phyloP scores from a whole-genome alignment of 2,797 vertebrate genomes.

The Sylvia borin region DNA sequence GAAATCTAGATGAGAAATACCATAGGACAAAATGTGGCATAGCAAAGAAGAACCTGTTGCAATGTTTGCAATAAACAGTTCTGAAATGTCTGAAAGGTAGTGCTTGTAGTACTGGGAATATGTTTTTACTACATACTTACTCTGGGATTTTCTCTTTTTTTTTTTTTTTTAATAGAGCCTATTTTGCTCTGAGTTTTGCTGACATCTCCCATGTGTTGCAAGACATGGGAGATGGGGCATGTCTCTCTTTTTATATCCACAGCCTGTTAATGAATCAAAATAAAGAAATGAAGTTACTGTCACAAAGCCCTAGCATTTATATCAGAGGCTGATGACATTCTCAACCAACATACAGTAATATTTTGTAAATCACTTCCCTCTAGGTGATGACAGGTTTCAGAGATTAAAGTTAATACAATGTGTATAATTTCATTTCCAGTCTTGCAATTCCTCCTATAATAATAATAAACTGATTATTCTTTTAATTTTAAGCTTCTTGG shows the following conservation, averaged over 20 bases:
- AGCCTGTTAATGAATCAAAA: background rate
- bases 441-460: background rate
- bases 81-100: background rate
- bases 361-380: background rate
- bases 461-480: background rate
- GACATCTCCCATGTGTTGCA: background rate
- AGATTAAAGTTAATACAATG: background rate
- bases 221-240: background rate
- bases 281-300: background rate
- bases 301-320: background rate
- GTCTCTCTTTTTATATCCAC: background rate
- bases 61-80: background rate
- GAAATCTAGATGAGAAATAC: background rate
- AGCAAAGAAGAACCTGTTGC: background rate
- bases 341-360: background rate
- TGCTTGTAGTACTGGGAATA: background rate
- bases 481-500: background rate
- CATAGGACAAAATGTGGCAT: background rate
- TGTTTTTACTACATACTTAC: background rate
- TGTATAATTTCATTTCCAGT: background rate
- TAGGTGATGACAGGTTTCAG: background rate
- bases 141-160: background rate
- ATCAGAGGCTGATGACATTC: background rate
- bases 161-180: fast-evolving
- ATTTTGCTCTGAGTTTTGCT: background rate